Base-by-base conservation (phyloP, 2,888 invertebrate species). In the Phyto melanocephala region DNA sequence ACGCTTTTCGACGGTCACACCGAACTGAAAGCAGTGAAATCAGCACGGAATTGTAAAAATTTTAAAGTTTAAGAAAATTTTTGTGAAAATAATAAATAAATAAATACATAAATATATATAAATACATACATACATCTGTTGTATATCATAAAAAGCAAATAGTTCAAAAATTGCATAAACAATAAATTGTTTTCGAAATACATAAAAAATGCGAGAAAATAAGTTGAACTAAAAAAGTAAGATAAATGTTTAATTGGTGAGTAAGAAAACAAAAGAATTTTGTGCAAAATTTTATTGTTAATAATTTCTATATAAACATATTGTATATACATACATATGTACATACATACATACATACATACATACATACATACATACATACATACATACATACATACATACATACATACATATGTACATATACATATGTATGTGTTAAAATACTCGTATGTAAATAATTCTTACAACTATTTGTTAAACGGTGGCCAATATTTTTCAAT, bases 1-100 rank as follows among this genome's bases (percentile, higher is more conserved):
- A 84, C 85, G 84, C 78, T 70, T 78, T 81, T 85, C 82, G 80
- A 80, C 80, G 81, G 83, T 84, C 83, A 83, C 72, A 65, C 40
- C 45, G 84, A 60, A 81, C 76, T 77, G 62, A 71, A 63, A 71
- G 62, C 62, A 75, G 50, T 33, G 52, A 15, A 70, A 65, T 60
- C 22, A 20, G 28, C 37, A 75, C 78, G 74, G 65, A 82, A 67
- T 70, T 52, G 40, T 40, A 40, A 47, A 60, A 52, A 40, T 10
- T 24, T 33, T 1, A 33, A 20, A 37, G 40, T 22, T 22, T 52
- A 68, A 22, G 42, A 13, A 56, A 78, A 65, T 50, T 50, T 33
- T 65, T 58, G 63, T 71, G 52, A 35, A 68, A 62, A 62, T 42
- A 22, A 28, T 28, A 6, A 5, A 6, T 28, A 5, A 11, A 37